These are phyloP conservation scores for Melanostoma mellinum DNA, from an alignment of 2,888 invertebrate genomes.

Conservation along the genomic window DNA sequence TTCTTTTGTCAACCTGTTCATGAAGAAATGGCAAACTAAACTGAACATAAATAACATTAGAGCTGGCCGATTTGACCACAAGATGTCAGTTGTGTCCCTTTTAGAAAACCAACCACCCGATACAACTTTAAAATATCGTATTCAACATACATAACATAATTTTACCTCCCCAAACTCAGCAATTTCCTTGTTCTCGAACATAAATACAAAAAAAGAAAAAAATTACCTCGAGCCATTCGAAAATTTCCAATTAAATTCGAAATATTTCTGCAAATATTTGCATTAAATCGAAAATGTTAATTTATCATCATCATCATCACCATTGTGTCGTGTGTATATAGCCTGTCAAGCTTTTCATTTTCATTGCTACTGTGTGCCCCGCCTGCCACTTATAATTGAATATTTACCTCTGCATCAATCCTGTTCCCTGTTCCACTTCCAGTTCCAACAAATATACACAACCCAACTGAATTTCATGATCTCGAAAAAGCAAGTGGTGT, in stretches of 20 bases:
- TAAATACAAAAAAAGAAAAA: background rate
- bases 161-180: background rate
- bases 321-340: conserved; percentile 30
- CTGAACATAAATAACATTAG: too few species aligned
- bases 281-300: conserved; percentile 55
- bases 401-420: conserved; percentile 45
- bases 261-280: conserved; percentile 65
- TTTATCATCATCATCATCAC: conserved; percentile 50
- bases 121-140: too few species aligned
- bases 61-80: too few species aligned
- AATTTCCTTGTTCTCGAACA: background rate
- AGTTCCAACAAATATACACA: too few species aligned
- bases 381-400: conserved; percentile 52
- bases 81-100: too few species aligned
- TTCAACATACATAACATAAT: background rate
- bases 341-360: conserved; percentile 22
- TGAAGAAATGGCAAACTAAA: too few species aligned
- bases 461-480: conserved; percentile 16
- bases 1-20: too few species aligned
- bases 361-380: background rate
- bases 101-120: too few species aligned
- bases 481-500: background rate
- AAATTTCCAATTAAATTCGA: conserved; percentile 67
- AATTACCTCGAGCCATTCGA: conserved; percentile 29
- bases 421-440: background rate